Evolutionary conservation across 2,797 vertebrate species (phyloP).

Genomic region (Lagodon rhomboides): DNA sequence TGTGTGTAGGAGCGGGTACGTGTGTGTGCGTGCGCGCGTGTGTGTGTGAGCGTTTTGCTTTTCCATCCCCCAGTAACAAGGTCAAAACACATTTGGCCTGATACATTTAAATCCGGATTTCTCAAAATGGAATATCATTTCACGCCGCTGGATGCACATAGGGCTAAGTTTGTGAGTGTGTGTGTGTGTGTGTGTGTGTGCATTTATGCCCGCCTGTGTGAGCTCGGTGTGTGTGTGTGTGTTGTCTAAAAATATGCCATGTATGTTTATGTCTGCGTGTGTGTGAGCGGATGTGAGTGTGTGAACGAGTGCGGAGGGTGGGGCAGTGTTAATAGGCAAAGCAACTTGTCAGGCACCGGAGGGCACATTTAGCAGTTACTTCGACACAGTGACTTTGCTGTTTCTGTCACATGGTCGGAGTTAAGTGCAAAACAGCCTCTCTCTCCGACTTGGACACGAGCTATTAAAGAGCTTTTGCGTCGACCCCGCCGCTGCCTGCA

Average conservation of each 20-base stretch:
- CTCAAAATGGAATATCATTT: conserved; percentile 86
- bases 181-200: conserved; percentile 28
- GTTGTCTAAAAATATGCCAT: conserved; percentile 40
- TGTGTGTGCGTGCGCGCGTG: conserved; percentile 33
- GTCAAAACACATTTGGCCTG: conserved; percentile 84
- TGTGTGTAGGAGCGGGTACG: conserved; percentile 14
- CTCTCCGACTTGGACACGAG: conserved; percentile 65
- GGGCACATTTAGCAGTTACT: conserved; percentile 80
- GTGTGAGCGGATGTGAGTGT: conserved; percentile 44
- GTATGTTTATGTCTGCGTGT: conserved; percentile 30
- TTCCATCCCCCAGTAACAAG: conserved; percentile 79
- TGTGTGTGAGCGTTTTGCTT: conserved; percentile 18
- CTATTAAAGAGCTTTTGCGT: conserved; percentile 79
- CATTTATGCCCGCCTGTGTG: conserved; percentile 39
- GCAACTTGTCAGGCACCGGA: conserved; percentile 72
- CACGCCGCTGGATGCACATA: conserved; percentile 76
- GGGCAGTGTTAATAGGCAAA: conserved; percentile 77
- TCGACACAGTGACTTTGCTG: conserved; percentile 80
- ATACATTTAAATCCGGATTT: conserved; percentile 86
- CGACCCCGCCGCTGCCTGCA: conserved; percentile 42
- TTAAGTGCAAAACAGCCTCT: conserved; percentile 79
- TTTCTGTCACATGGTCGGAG: conserved; percentile 72
- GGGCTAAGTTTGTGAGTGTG: conserved; percentile 60
- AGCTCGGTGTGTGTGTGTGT: conserved; percentile 41
- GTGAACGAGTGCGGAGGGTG: conserved; percentile 52